Evolutionary conservation across 2,888 invertebrate species (phyloP).

Genomic region (Hirtodrosophila confusa): DNA sequence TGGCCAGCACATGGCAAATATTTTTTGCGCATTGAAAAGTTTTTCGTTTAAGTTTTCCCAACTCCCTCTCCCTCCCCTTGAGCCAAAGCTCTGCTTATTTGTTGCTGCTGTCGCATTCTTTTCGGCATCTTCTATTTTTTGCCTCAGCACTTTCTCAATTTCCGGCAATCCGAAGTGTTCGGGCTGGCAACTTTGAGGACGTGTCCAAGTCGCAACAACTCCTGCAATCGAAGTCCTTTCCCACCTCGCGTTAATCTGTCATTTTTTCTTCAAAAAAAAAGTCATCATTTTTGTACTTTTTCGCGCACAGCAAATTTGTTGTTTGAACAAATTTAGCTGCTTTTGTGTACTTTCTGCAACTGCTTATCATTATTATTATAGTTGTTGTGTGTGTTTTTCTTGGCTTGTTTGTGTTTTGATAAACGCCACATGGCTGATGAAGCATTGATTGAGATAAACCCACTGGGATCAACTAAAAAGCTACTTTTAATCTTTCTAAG

Average conservation of each 20-base stretch:
- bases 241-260: conserved; percentile 54
- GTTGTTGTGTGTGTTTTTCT: conserved; percentile 15
- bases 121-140: conserved; percentile 35
- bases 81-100: conserved; percentile 12
- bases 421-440: conserved; percentile 21
- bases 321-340: conserved; percentile 36
- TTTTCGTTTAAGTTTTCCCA: conserved; percentile 74
- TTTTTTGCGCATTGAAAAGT: conserved; percentile 57
- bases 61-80: neutral
- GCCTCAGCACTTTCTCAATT: conserved; percentile 65
- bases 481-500: neutral
- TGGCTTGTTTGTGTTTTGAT: conserved; percentile 29
- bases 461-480: neutral
- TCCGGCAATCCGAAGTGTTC: conserved; percentile 47
- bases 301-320: conserved; percentile 22
- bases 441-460: conserved; percentile 1
- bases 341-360: conserved; percentile 8
- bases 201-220: conserved; percentile 48
- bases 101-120: conserved; percentile 34
- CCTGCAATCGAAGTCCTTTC: conserved; percentile 51
- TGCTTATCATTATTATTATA: conserved; percentile 38
- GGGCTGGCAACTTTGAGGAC: conserved; percentile 56
- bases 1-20: conserved; percentile 37
- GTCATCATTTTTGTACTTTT: conserved; percentile 1
- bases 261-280: conserved; percentile 24